These are phyloP conservation scores for Stegophylla sp. DNA, from an alignment of 2,888 invertebrate genomes.

Conservation along the genomic window DNA sequence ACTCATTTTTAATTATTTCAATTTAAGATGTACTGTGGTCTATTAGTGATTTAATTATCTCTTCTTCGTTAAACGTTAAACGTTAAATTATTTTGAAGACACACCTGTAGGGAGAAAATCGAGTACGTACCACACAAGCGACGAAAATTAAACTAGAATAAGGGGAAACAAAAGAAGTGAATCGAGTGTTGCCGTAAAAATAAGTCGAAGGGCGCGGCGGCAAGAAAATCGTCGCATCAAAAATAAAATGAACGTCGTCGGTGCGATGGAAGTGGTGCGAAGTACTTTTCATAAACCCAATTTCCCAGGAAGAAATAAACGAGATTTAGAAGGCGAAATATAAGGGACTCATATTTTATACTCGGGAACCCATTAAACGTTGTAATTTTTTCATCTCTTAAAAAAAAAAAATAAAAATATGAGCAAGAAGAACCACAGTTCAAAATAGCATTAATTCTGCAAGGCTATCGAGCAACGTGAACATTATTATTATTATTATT, in stretches of 20 bases:
- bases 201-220: slow-evolving; percentile 2
- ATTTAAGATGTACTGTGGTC: too few relatives aligned
- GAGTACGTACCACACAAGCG: not conserved
- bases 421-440: slow-evolving; percentile 10
- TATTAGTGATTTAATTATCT: slow-evolving; percentile 4
- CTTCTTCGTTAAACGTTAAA: not conserved
- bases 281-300: slow-evolving; percentile 50
- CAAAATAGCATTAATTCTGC: slow-evolving; percentile 40
- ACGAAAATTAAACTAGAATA: not conserved
- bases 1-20: too few relatives aligned
- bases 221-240: slow-evolving; percentile 23
- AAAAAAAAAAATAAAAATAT: slow-evolving; percentile 16
- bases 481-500: slow-evolving; percentile 37
- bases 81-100: not conserved
- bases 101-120: not conserved
- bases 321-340: slow-evolving; percentile 1
- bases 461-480: not conserved
- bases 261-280: not conserved
- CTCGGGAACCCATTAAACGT: slow-evolving; percentile 40
- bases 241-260: slow-evolving; percentile 17
- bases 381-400: slow-evolving; percentile 31
- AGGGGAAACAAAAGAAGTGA: not conserved
- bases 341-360: slow-evolving; percentile 39
- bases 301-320: slow-evolving; percentile 36
- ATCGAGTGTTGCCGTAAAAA: slow-evolving; percentile 8